These are phyloP conservation scores for Stigmatopora argus DNA, from an alignment of 2,113 vertebrate species.

Conservation along the genomic window DNA sequence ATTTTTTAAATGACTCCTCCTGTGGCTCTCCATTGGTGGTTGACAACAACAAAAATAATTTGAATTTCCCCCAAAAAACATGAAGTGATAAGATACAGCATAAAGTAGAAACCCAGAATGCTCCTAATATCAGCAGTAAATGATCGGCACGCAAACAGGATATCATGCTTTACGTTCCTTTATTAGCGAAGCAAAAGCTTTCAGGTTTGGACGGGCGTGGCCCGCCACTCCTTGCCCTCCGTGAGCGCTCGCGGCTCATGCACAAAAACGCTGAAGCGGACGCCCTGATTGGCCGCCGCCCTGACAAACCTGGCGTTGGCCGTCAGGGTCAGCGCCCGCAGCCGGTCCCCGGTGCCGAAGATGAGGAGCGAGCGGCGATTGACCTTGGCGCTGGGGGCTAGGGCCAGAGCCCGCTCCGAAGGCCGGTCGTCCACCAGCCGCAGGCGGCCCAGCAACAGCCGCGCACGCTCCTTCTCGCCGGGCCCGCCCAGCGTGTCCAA, in stretches of 20 bases:
- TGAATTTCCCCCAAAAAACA: too few species aligned
- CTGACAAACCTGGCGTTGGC: slow-evolving; percentile 94
- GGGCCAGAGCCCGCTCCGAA: slow-evolving; percentile 77
- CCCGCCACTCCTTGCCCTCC: slow-evolving; percentile 88
- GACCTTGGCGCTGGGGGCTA: slow-evolving; percentile 85
- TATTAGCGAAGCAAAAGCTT: too few species aligned
- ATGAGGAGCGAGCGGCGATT: slow-evolving; percentile 85
- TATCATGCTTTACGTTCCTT: too few species aligned
- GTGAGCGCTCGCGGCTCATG: slow-evolving; percentile 91
- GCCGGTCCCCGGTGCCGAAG: slow-evolving; percentile 88
- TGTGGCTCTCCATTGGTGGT: too few species aligned
- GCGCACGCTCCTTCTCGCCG: slow-evolving; percentile 80
- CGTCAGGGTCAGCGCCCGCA: slow-evolving; percentile 90
- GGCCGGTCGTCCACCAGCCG: slow-evolving; percentile 82
- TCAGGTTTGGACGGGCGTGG: slow-evolving; percentile 65
- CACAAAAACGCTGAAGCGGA: slow-evolving; percentile 91
- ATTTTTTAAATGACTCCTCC: too few species aligned
- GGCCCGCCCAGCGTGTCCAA: slow-evolving; percentile 86
- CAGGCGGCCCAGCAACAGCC: slow-evolving; percentile 75
- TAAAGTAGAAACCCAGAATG: too few species aligned
- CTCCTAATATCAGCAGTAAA: too few species aligned
- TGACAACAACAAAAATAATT: too few species aligned
- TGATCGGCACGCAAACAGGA: too few species aligned
- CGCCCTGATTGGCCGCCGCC: slow-evolving; percentile 89
- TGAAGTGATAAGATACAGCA: too few species aligned